Evolutionary conservation across 1,140 invertebrate genomes (phyloP), one percentile per base, ranked within the genome.

Genomic region (Calephelis virginiensis): DNA sequence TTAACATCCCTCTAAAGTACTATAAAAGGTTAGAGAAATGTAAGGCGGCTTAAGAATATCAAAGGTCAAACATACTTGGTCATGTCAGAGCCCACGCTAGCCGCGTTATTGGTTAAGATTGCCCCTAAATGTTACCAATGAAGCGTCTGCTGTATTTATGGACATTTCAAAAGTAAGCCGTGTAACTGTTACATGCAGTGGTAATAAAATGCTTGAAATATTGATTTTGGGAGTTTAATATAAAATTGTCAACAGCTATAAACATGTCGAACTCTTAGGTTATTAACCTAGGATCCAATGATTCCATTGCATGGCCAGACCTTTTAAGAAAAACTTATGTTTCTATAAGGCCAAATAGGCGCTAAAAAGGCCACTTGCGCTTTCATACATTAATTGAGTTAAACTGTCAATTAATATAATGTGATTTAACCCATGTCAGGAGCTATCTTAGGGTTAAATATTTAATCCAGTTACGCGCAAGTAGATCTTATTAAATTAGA

Each of bases 81-180:
- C 76, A 63, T 63, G 73, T 78, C 80, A 63, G 70, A 60, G 74
- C 87, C 87, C 83, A 90, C 87, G 83, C 82, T 63, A 72, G 60
- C 72, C 77, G 69, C 83, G 87, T 90, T 90, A 90, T 90, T 85
- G 82, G 80, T 75, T 76, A 71, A 77, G 87, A 90, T 90, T 88
- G 81, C 80, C 71, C 76, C 80, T 90, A 90, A 88, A 87, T 81
- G 85, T 81, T 90, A 81, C 83, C 82, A 87, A 86, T 87, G 85
- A 85, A 77, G 73, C 79, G 75, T 83, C 82, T 78, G 79, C 72
- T 82, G 81, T 88, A 80, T 84, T 86, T 90, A 87, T 88, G 86
- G 81, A 72, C 75, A 75, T 77, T 68, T 80, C 69, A 73, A 79
- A 71, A 80, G 46, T 75, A 74, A 81, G 80, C 76, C 79, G 75